Conservation (phyloP, 2,888 invertebrate species). For the Phalera bucephala region DNA sequence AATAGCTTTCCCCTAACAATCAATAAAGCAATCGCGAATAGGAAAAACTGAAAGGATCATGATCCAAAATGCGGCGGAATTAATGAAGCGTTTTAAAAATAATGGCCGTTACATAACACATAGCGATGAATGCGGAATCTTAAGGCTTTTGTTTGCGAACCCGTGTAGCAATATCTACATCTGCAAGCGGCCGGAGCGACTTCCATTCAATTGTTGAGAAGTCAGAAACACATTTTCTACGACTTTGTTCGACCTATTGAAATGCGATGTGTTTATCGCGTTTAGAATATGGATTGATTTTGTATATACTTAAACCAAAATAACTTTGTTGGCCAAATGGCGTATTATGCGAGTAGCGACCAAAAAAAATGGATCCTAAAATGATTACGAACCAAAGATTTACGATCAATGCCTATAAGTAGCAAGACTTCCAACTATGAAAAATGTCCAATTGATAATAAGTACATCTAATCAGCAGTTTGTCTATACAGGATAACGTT, state of each 20-base stretch:
- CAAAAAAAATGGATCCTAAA: too few species aligned
- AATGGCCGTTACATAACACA: slow-evolving; percentile 7
- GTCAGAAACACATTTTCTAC: slow-evolving; percentile 20
- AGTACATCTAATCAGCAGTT: too few species aligned
- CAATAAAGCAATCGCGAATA: slow-evolving; percentile 4
- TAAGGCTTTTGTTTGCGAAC: slow-evolving; percentile 20
- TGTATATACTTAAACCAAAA: too few species aligned
- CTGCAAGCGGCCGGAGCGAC: slow-evolving; percentile 9
- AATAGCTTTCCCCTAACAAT: neutral
- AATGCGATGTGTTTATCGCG: too few species aligned
- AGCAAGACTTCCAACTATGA: too few species aligned
- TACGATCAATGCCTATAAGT: too few species aligned
- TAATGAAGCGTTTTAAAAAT: slow-evolving; percentile 14
- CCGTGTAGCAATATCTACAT: slow-evolving; percentile 19
- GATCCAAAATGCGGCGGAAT: neutral
- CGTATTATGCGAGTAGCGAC: too few species aligned
- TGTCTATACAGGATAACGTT: too few species aligned
- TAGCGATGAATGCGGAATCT: slow-evolving; percentile 14
- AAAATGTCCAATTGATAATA: too few species aligned
- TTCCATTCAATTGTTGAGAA: slow-evolving; percentile 24
- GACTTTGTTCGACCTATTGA: slow-evolving; percentile 12
- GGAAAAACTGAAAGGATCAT: slow-evolving; percentile 5
- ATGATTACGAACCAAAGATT: too few species aligned
- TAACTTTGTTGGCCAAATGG: too few species aligned
- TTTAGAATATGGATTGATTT: too few species aligned